Evolutionary conservation across 2,113 vertebrate genomes (phyloP), one percentile per base, ranked within the genome.

Genomic region (Mohoua ochrocephala): DNA sequence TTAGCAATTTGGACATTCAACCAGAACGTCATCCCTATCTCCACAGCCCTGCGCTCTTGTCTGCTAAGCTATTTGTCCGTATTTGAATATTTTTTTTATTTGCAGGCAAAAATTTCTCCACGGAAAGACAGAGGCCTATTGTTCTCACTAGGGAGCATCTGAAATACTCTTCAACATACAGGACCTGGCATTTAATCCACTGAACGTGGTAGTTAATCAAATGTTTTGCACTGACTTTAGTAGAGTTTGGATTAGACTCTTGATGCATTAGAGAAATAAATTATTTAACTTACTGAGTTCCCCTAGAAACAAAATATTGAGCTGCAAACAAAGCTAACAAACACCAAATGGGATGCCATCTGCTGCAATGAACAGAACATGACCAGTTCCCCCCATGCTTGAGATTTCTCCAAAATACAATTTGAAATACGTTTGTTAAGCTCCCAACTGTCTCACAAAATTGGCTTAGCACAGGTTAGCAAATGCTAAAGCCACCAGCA

Each of bases 291-390:
- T 95, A 67, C 89, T 69, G 94, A 73, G 69, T 90, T 97, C 77
- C 61, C 86, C 80, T 92, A 95, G 94, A 97, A 97, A 97, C 93
- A 96, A 97, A 89, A 93, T 89, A 95, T 87, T 92, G 92, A 97
- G 88, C 94, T 97, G 93, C 61, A 96, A 96, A 97, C 84, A 96
- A 93, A 97, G 95, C 95, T 97, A 97, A 97, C 89, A 96, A 95
- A 93, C 60, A 96, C 96, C 93, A 96, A 98, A 96, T 96, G 93
- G 91, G 90, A 96, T 87, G 64, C 93, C 97, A 97, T 97, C 96
- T 98, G 98, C 93, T 94, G 87, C 89, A 97, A 95, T 18, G 67
- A 96, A 89, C 53, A 92, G 83, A 92, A 84, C 93, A 87, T 80
- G 84, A 97, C 84, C 87, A 90, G 71, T 79, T 95, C 82, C 54